Conservation (phyloP, 2,113 vertebrate species). For the Acanthochromis polyacanthus region DNA sequence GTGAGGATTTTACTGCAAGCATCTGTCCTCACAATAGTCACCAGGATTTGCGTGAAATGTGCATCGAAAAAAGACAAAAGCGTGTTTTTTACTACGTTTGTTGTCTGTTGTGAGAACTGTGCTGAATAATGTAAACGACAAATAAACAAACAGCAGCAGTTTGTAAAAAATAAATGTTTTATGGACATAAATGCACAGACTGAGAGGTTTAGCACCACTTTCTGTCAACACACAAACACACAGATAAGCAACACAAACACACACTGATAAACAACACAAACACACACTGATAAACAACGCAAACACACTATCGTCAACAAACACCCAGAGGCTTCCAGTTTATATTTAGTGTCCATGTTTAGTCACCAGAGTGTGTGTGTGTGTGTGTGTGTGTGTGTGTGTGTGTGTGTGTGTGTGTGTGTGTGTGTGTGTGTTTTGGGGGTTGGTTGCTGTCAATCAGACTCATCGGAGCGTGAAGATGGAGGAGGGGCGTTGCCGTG, state of each 20-base stretch:
- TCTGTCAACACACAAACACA: not conserved
- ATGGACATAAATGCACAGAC: not conserved
- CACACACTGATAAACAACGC: no score
- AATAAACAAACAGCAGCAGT: no score
- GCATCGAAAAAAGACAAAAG: no score
- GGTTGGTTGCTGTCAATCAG: conserved; percentile 69
- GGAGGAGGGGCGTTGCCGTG: conserved; percentile 63
- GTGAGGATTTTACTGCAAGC: no score
- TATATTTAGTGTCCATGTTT: conserved; percentile 63
- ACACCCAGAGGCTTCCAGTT: conserved; percentile 42
- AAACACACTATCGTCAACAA: conserved; percentile 1
- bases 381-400: conserved; percentile 30
- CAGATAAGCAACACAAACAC: not conserved
- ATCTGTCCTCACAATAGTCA: no score
- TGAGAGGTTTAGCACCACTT: not conserved
- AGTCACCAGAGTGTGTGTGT: conserved; percentile 39
- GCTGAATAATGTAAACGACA: no score
- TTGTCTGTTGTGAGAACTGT: no score
- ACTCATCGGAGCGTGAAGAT: conserved; percentile 47
- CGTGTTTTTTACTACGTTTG: no score
- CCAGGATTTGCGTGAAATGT: no score
- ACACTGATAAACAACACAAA: no score
- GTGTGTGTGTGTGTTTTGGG: conserved; percentile 17
- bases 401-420: conserved; percentile 20
- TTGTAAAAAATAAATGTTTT: no score